phyloP scores from a whole-genome alignment of 2,888 invertebrate species.

The Serripes groenlandicus region DNA sequence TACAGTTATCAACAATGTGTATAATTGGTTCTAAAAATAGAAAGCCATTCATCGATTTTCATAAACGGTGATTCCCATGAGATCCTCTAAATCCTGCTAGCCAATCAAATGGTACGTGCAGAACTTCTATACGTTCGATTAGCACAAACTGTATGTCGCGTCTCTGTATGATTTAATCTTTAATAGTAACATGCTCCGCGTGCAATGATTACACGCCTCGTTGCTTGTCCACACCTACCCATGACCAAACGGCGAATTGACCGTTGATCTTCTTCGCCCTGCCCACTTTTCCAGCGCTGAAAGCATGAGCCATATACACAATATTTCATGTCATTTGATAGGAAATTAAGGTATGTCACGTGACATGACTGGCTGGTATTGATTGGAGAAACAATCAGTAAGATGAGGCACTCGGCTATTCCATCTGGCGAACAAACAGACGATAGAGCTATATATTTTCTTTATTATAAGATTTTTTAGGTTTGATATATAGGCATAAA shows the following conservation, averaged over 20 bases:
- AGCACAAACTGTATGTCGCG: neutral
- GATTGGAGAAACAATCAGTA: slow-evolving; percentile 61
- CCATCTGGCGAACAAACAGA: neutral
- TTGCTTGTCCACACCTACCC: slow-evolving; percentile 65
- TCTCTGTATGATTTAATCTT: no score
- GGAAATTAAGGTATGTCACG: slow-evolving; percentile 71
- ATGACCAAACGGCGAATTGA: slow-evolving; percentile 61
- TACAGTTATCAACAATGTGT: no score
- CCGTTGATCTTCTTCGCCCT: slow-evolving; percentile 56
- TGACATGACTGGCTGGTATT: slow-evolving; percentile 63
- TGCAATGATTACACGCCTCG: neutral
- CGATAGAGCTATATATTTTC: neutral
- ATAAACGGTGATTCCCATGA: slow-evolving; percentile 36
- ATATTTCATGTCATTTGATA: slow-evolving; percentile 68
- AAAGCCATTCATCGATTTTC: slow-evolving; percentile 60
- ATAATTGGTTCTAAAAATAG: slow-evolving; percentile 54
- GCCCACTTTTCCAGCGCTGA: slow-evolving; percentile 67
- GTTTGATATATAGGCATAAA: no score
- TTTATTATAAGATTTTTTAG: no score
- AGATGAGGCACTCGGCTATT: slow-evolving; percentile 46
- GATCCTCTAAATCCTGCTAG: slow-evolving; percentile 22
- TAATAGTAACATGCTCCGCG: no score
- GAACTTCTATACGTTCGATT: neutral
- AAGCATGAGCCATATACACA: slow-evolving; percentile 63
- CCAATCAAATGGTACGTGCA: slow-evolving; percentile 46